A percentile compares a stretch with the other conserved stretches of the same genome.
phyloP scores from a whole-genome alignment of 2,888 invertebrate genomes.

The Odontothrips loti region DNA sequence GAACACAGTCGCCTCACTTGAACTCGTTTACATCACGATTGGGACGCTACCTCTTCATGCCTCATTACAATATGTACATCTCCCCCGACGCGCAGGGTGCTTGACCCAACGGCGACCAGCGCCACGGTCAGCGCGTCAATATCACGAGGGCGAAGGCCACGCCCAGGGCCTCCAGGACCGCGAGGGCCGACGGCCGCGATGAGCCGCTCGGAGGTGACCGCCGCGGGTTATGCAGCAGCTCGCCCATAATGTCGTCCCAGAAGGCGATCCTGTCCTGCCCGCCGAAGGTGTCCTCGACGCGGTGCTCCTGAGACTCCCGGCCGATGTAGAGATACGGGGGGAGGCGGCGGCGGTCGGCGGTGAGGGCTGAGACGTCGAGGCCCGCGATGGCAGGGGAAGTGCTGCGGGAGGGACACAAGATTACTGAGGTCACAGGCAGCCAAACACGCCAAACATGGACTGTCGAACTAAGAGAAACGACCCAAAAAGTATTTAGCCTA shows the following conservation, averaged over 20 bases:
- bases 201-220: background rate
- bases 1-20: no score
- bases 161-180: background rate
- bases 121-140: no score
- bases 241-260: background rate
- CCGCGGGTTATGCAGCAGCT: background rate
- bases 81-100: no score
- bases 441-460: no score
- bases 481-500: no score
- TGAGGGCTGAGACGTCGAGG: background rate
- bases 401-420: no score
- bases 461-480: no score
- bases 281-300: conserved; percentile 5
- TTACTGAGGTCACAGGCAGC: no score
- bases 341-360: background rate
- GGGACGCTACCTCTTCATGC: no score
- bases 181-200: background rate
- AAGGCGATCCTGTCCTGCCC: background rate
- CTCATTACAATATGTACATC: no score
- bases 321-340: conserved; percentile 1
- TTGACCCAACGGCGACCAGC: no score
- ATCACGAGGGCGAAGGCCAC: background rate
- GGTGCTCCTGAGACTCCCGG: background rate
- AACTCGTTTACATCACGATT: no score
- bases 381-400: background rate